phyloP scores from a whole-genome alignment of 1,140 invertebrate species.

The Drosophila orena region DNA sequence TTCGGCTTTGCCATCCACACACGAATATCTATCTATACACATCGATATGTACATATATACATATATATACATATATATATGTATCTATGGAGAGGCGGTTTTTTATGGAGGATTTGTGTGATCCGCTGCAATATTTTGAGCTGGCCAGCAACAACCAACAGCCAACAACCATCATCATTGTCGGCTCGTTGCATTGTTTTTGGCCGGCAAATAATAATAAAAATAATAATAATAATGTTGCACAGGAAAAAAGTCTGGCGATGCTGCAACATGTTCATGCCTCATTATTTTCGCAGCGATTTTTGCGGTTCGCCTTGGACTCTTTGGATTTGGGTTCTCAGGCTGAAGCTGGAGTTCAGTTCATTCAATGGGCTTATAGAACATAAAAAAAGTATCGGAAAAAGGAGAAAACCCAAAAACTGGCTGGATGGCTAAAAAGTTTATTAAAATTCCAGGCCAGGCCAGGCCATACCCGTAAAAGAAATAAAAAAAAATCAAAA shows the following conservation, averaged over 20 bases:
- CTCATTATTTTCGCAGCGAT: conserved; percentile 83
- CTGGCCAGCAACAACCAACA: conserved; percentile 24
- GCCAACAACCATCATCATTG: conserved; percentile 51
- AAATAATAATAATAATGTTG: conserved; percentile 77
- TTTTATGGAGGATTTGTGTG: conserved; percentile 84
- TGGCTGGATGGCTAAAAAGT: conserved; percentile 55
- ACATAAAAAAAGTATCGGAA: conserved; percentile 7
- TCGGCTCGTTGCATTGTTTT: conserved; percentile 72
- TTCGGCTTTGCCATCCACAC: conserved; percentile 58
- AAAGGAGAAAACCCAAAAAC: conserved; percentile 13
- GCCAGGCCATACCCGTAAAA: conserved; percentile 12
- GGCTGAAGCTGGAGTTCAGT: conserved; percentile 19
- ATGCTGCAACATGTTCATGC: conserved; percentile 79
- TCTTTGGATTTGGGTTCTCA: conserved; percentile 61
- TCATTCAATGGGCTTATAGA: conserved; percentile 39
- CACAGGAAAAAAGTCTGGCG: conserved; percentile 37
- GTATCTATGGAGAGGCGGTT: conserved; percentile 27
- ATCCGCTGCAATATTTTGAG: conserved; percentile 81
- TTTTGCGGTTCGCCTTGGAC: conserved; percentile 79
- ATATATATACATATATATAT: conserved; percentile 20
- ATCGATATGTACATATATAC: too few relatives aligned
- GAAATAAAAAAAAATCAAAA: conserved; percentile 19
- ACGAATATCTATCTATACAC: conserved; percentile 6
- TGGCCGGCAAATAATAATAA: conserved; percentile 64
- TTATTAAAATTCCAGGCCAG: conserved; percentile 76